Base-by-base conservation (phyloP, 2,797 vertebrate species). In the Hapalemur alaotrensis region DNA sequence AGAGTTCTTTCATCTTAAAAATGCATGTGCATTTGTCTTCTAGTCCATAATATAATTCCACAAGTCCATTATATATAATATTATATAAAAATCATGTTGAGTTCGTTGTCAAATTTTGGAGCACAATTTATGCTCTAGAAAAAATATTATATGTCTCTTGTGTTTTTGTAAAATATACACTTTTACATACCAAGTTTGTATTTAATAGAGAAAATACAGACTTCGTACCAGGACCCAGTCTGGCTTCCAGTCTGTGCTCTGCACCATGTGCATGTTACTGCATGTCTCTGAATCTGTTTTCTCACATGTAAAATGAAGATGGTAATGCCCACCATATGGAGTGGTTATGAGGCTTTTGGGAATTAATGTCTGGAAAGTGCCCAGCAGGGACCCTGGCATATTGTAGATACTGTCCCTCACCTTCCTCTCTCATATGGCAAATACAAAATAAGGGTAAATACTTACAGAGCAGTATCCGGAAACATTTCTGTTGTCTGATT, bases 51-150 rank as follows among this genome's bases (percentile, higher is more conserved):
- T 78, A 54, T 32, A 54, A 41, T 59, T 32, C 46, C 73, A 50
- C 48, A 32, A 76, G 50, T 59, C 22, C 25, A 75, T 43, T 43
- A 0, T 72, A 41, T 46, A 86, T 91, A 23, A 30, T 65, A 46
- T 88, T 22, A 65, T 65, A 15, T 85, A 82, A 90, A 95, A 80
- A 25, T 89, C 69, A 75, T 28, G 2, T 75, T 50, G 38, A 80
- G 9, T 82, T 72, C 7, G 48, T 89, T 88, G 35, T 89, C 86
- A 95, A 89, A 94, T 38, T 54, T 59, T 80, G 17, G 50, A 95
- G 25, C 67, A 54, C 1, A 78, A 73, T 67, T 48, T 52, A 54
- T 67, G 7, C 85, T 88, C 25, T 25, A 38, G 81, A 63, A 78
- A 10, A 61, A 5, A 4, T 59, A 7, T 6, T 78, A 1, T 63